These are phyloP conservation scores for Gobio gobio DNA, from an alignment of 2,113 vertebrate species.

Conservation along the genomic window DNA sequence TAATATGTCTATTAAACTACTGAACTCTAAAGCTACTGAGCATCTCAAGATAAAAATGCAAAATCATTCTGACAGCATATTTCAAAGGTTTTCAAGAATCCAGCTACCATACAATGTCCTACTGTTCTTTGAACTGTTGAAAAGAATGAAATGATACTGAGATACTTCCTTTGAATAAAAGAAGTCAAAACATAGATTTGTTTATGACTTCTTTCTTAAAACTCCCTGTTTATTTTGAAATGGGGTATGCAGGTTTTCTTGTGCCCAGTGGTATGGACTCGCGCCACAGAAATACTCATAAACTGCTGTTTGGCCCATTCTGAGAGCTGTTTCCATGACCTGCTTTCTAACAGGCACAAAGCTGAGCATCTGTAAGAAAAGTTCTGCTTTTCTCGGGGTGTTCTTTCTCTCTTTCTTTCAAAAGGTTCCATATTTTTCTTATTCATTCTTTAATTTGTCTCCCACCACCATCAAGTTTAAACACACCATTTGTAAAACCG, in stretches of 20 bases:
- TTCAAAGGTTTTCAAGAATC: not conserved
- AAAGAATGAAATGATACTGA: conserved; percentile 8
- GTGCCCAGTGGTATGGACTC: conserved; percentile 25
- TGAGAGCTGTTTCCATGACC: conserved; percentile 66
- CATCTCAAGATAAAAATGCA: not conserved
- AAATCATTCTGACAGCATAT: not conserved
- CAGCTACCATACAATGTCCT: not conserved
- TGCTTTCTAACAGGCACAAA: conserved; percentile 49
- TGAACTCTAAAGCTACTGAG: not conserved
- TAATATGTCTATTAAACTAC: not conserved
- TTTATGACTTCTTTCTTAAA: conserved; percentile 40
- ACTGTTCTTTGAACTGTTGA: not conserved
- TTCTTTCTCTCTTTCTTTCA: conserved; percentile 17
- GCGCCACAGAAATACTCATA: conserved; percentile 37
- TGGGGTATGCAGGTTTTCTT: conserved; percentile 29
- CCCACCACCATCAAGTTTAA: conserved; percentile 15
- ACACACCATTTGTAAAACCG: not conserved
- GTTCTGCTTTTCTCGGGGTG: not conserved
- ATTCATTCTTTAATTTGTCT: conserved; percentile 12
- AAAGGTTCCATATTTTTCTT: not conserved
- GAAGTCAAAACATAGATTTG: not conserved
- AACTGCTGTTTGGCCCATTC: conserved; percentile 48
- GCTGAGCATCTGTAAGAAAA: conserved; percentile 8
- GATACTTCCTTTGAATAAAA: conserved; percentile 4
- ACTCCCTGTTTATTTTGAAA: conserved; percentile 31